A percentile compares a stretch with the other conserved stretches of the same genome.
Evolutionary conservation across 2,113 vertebrate species (phyloP).

Genomic region (Colaptes auratus): DNA sequence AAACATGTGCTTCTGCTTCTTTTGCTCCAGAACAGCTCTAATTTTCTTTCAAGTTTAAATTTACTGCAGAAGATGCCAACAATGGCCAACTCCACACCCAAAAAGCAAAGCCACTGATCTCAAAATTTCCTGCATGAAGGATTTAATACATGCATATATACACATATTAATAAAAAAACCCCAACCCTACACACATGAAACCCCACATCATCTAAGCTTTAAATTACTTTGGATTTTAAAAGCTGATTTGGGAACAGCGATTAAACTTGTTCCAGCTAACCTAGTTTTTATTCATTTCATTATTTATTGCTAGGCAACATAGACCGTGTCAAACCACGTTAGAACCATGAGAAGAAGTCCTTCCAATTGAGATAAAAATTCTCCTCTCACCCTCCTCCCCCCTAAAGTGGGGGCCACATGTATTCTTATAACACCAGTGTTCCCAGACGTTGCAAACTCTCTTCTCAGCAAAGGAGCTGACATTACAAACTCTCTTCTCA

Average conservation of each 20-base stretch:
- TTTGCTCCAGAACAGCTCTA: constrained; percentile 16
- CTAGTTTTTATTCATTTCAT: constrained; percentile 66
- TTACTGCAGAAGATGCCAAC: constrained; percentile 43
- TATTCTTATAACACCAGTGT: neutral
- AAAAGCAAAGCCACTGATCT: constrained; percentile 29
- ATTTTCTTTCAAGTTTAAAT: constrained; percentile 47
- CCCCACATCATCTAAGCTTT: constrained; percentile 4
- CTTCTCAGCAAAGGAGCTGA: neutral
- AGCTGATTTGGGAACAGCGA: constrained; percentile 63
- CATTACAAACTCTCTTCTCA: neutral
- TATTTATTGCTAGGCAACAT: constrained; percentile 70
- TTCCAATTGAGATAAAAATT: constrained; percentile 30
- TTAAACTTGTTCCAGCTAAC: constrained; percentile 71
- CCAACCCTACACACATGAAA: neutral
- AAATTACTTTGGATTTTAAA: constrained; percentile 66
- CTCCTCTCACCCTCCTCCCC: neutral
- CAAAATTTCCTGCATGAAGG: constrained; percentile 10
- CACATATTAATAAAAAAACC: neutral
- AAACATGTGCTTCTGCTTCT: constrained; percentile 59
- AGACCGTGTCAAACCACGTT: constrained; percentile 51
- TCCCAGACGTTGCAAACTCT: neutral
- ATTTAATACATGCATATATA: neutral
- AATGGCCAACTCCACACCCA: constrained; percentile 42
- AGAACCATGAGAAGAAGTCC: constrained; percentile 44
- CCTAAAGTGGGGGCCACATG: neutral